Percentiles rank a stretch among this genome's conserved stretches.
phyloP scores from a whole-genome alignment of 2,113 vertebrate species.

The Cyprinodon brontotheroides region DNA sequence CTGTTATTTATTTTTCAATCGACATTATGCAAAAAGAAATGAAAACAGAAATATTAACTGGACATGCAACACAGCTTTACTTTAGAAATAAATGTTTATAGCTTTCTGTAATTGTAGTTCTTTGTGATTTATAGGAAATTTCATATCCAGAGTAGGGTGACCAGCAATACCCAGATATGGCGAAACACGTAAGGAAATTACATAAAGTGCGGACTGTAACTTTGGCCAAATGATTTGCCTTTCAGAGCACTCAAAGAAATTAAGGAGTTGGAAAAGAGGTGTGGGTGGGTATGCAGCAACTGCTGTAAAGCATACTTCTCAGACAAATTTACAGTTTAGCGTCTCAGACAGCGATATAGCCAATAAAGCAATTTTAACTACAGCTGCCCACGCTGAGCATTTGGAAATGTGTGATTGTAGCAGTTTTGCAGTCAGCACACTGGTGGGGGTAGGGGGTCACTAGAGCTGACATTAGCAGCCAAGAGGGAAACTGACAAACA shows the following conservation, averaged over 20 bases:
- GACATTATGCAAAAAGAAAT: no score
- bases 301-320: constrained; percentile 8
- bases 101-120: not conserved
- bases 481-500: constrained; percentile 32
- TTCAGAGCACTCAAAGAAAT: constrained; percentile 5
- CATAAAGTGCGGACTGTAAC: constrained; percentile 45
- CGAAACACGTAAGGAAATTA: not conserved
- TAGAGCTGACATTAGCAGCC: constrained; percentile 24
- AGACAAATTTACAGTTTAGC: constrained; percentile 26
- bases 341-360: constrained; percentile 21
- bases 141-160: not conserved
- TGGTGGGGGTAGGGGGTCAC: not conserved
- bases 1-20: no score
- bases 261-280: not conserved
- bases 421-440: constrained; percentile 16
- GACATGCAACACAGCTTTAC: not conserved
- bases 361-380: constrained; percentile 49
- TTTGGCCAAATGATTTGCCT: constrained; percentile 35
- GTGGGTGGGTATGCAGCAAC: not conserved
- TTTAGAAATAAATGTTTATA: not conserved
- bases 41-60: not conserved
- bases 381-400: constrained; percentile 13
- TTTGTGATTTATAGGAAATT: not conserved
- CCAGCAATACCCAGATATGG: not conserved
- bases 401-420: constrained; percentile 31